Conservation (phyloP, 2,888 invertebrate genomes). For the Pachydiplax longipennis region DNA sequence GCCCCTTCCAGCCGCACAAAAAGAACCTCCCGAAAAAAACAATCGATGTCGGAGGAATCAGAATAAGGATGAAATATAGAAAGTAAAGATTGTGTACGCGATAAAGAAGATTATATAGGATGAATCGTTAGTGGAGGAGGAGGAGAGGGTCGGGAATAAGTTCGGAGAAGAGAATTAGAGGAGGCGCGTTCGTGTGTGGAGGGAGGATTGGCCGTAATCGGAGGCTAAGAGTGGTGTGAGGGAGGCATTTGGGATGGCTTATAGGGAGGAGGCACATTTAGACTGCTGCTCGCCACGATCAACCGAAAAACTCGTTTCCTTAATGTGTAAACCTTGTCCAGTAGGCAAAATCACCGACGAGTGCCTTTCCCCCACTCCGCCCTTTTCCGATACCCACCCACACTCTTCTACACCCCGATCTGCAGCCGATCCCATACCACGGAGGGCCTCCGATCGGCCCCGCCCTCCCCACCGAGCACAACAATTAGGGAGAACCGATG, state of each 20-base stretch:
- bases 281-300: slow-evolving; percentile 23
- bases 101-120: slow-evolving; percentile 44
- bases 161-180: neutral
- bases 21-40: slow-evolving; percentile 13
- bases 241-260: neutral
- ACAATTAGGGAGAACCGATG: slow-evolving; percentile 21
- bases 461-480: slow-evolving; percentile 11
- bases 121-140: neutral
- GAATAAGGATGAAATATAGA: slow-evolving; percentile 43
- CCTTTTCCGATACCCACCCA: neutral
- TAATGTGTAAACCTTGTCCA: slow-evolving; percentile 44
- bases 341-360: slow-evolving; percentile 30
- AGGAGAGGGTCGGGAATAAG: neutral
- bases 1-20: neutral
- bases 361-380: neutral
- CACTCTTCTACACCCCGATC: neutral
- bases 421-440: neutral
- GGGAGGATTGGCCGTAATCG: neutral
- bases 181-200: neutral
- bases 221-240: neutral
- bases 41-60: slow-evolving; percentile 30
- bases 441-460: neutral
- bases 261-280: neutral
- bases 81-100: slow-evolving; percentile 44
- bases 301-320: slow-evolving; percentile 22